These are phyloP conservation scores for Camponotus pennsylvanicus DNA, from an alignment of 1,140 invertebrate species.

Conservation along the genomic window DNA sequence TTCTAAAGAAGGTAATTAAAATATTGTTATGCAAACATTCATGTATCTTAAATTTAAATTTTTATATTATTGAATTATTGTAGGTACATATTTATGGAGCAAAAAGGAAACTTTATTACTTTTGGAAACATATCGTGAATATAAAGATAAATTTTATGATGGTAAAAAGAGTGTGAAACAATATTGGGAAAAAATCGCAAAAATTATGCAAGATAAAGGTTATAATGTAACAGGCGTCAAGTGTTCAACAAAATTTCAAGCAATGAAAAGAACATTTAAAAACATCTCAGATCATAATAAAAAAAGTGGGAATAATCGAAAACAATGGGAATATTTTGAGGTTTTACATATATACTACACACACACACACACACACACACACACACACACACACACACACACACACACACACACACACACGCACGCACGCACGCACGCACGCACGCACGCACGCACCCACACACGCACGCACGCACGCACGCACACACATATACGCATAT, in stretches of 20 bases:
- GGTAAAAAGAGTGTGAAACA: background rate
- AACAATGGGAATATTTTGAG: background rate
- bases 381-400: too few species aligned
- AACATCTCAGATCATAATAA: background rate
- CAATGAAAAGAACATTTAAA: background rate
- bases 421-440: too few species aligned
- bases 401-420: too few species aligned
- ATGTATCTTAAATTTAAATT: too few species aligned
- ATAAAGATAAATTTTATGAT: background rate
- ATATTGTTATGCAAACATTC: too few species aligned
- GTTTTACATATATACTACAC: too few species aligned
- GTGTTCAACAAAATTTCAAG: conserved; percentile 13
- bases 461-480: too few species aligned
- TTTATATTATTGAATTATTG: background rate
- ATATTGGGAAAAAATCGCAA: background rate
- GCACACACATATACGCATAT: too few species aligned
- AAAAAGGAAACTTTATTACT: background rate
- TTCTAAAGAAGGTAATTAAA: too few species aligned
- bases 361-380: too few species aligned
- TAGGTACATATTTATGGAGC: background rate
- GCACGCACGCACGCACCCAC: too few species aligned
- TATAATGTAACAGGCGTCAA: background rate
- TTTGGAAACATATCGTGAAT: background rate
- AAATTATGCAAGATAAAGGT: conserved; percentile 1
- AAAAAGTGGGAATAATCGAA: background rate